Evolutionary conservation across 2,113 vertebrate species (phyloP), one percentile per base, ranked within the genome.

Genomic region (Platanista minor): DNA sequence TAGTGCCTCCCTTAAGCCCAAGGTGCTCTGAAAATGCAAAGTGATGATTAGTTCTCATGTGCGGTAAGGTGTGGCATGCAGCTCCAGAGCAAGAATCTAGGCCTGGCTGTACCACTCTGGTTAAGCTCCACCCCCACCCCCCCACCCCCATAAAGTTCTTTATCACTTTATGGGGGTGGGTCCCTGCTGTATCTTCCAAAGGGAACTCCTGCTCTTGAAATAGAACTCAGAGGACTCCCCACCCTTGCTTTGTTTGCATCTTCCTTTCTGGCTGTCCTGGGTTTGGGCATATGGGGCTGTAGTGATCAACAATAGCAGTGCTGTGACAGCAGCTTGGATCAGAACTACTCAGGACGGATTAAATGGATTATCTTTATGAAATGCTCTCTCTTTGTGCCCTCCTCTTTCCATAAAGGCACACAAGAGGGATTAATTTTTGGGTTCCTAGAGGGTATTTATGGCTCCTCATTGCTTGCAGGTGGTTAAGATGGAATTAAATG

Each of bases 341-440:
- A 94, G 21, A 92, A 94, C 61, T 78, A 43, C 39, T 95, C 59
- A 85, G 90, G 43, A 87, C 3, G n/a, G n/a, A 90, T 92, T 96
- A 96, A 93, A 57, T 94, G 64, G 90, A 95, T 98, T 96, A 96
- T 18, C n/a, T 94, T 95, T 81, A 88, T 89, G 77, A 90, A 74
- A 92, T 39, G 39, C 27, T 64, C 71, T 23, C 20, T 82, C 14
- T 87, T 57, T 77, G 10, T 41, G 64, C 52, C 46, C n/a, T 18
- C 25, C 3, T 78, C 49, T 80, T 90, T 95, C 29, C 36, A n/a
- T 96, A 93, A 94, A 94, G 82, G 43, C 61, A 67, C 46, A 95
- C 49, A 90, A 33, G 61, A 82, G 18, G n/a, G 33, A 91, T 94
- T 97, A 82, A 80, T 20, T 78, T 94, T 97, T 41, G 88, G 29